Base-by-base conservation (phyloP, 2,888 invertebrate species). In the Lasius fuliginosus region DNA sequence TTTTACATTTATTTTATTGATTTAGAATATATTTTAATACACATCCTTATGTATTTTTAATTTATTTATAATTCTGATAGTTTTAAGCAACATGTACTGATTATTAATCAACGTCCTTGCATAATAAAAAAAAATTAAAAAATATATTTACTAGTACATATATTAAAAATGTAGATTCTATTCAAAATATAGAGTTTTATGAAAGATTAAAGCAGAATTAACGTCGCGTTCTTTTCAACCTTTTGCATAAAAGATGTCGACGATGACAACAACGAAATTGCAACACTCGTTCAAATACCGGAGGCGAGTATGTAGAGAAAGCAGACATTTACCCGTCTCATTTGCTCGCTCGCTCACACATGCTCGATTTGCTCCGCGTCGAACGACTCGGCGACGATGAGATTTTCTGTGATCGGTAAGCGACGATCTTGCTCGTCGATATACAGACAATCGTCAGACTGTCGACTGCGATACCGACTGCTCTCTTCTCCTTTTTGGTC, bases 231-330 rank as follows among this genome's bases (percentile, higher is more conserved):
- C 18, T 27, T 58, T 69, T 27, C 12, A 23, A 6, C 23, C n/a
- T 23, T 12, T 40, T 71, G 18, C n/a, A 60, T 71, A 42, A 46
- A 73, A 33, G 12, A 77, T 30, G 40, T 56, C 40, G n/a, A 18
- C 49, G 40, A 79, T 42, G 27, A 60, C 27, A 73, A 81, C 73
- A 81, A 71, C 79, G 33, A 81, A 81, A 73, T 81, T 81, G 79
- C 79, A 81, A 81, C 79, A 81, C 73, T 71, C 79, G 60, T 60
- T 81, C 79, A 60, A 81, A 81, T 81, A 73, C 60, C 23, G 79
- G 1, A 60, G 60, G 58, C 33, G 46, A 81, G 73, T 81, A 60
- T 73, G 60, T 33, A 73, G 79, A 81, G 60, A 73, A 81, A 81
- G 79, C 73, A 73, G 46, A 58, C 60, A 81, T 81, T 79, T 79